A percentile compares a stretch with the other conserved stretches of the same genome.
Conservation (phyloP, 1,140 invertebrate species). For the Pachypsylla venusta region DNA sequence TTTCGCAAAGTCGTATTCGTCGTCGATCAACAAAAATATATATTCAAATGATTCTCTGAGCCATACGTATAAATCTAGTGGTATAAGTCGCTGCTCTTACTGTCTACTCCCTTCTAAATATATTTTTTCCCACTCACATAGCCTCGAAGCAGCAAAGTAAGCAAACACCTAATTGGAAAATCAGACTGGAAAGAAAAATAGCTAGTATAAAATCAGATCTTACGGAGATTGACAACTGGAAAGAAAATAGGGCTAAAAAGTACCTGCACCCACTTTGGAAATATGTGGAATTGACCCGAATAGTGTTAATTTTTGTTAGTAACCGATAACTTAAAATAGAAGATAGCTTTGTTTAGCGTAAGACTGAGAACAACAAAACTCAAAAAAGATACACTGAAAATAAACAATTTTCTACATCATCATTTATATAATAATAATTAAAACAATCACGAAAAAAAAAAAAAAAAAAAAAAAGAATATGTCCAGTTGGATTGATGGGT, state of each 20-base stretch:
- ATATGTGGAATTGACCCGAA: background rate
- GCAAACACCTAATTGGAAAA: background rate
- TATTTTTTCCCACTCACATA: background rate
- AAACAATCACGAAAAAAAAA: no score
- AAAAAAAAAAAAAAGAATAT: no score
- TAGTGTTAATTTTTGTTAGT: background rate
- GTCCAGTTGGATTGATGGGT: no score
- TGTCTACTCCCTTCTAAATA: background rate
- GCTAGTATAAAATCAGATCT: background rate
- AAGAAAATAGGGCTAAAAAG: background rate
- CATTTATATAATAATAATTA: no score
- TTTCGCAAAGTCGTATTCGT: no score
- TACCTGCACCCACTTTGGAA: background rate
- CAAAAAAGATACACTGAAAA: background rate
- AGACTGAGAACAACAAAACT: background rate
- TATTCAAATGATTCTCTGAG: background rate
- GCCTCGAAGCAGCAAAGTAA: background rate
- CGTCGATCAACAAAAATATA: no score
- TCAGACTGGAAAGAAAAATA: background rate
- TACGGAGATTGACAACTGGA: background rate
- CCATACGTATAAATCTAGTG: background rate
- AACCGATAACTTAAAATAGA: background rate
- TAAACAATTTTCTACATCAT: background rate
- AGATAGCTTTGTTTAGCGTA: background rate
- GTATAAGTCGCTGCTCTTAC: background rate